A percentile compares a stretch with the other conserved stretches of the same genome.
These are phyloP conservation scores for Heliconius nattereri DNA, from an alignment of 1,140 invertebrate species.

Conservation along the genomic window DNA sequence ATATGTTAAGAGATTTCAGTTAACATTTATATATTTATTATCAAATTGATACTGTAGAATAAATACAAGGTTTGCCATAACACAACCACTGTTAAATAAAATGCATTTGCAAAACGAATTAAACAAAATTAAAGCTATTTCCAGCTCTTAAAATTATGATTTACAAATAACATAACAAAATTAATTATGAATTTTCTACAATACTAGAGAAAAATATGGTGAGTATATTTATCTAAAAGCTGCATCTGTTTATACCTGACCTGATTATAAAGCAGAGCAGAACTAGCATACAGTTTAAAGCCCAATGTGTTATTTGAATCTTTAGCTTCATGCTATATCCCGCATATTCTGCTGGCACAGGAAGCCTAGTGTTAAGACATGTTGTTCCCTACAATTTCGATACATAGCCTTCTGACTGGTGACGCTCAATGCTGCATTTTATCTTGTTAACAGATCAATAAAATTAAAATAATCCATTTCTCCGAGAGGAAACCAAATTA, in stretches of 20 bases:
- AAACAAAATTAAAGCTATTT: slow-evolving; percentile 7
- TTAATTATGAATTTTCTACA: background rate
- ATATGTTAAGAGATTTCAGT: background rate
- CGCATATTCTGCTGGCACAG: background rate
- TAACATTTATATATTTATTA: background rate
- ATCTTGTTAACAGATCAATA: no score
- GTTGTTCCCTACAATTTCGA: no score
- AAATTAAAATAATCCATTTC: no score
- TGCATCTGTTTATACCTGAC: background rate
- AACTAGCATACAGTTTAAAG: background rate
- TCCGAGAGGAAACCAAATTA: no score
- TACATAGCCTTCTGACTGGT: no score
- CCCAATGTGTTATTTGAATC: background rate
- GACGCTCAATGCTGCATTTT: no score
- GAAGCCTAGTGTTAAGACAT: no score
- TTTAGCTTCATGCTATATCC: background rate
- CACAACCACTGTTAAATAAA: slow-evolving; percentile 4
- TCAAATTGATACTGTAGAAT: slow-evolving; percentile 5
- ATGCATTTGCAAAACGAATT: background rate
- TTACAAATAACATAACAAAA: slow-evolving; percentile 6
- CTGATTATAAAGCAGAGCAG: background rate
- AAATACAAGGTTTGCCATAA: background rate
- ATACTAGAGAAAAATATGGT: background rate
- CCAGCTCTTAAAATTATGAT: background rate
- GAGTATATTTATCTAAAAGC: background rate